These are phyloP conservation scores for Rutpela maculata DNA, from an alignment of 2,888 invertebrate species.

Conservation along the genomic window DNA sequence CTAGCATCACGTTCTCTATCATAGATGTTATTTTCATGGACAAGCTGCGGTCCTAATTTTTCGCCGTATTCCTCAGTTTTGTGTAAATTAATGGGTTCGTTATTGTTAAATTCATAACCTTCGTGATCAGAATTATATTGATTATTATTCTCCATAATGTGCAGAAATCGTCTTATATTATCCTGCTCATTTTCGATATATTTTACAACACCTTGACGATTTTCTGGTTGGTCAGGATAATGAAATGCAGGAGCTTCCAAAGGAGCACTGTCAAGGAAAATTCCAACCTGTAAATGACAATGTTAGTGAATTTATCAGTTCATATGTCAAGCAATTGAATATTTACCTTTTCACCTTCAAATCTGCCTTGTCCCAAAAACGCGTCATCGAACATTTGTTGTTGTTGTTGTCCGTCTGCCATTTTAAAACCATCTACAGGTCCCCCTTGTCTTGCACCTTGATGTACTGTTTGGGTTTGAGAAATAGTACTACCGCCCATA, in stretches of 20 bases:
- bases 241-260: conserved; percentile 34
- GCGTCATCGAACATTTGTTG: no score
- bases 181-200: conserved; percentile 42
- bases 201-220: conserved; percentile 43
- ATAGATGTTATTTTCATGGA: background rate
- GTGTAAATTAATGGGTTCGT: background rate
- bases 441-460: background rate
- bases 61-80: background rate
- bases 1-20: background rate
- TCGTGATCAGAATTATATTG: background rate
- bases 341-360: conserved; percentile 16
- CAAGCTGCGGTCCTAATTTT: background rate
- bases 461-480: background rate
- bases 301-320: background rate
- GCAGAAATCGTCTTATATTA: conserved; percentile 27
- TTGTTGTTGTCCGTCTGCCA: no score
- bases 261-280: background rate
- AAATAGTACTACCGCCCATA: background rate
- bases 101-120: background rate
- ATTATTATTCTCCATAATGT: conserved; percentile 14
- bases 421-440: background rate
- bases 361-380: background rate
- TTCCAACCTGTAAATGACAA: conserved; percentile 10
- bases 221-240: conserved; percentile 41
- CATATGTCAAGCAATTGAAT: background rate